Base-by-base conservation (phyloP, 2,888 invertebrate genomes). In the Thalpophila matura region DNA sequence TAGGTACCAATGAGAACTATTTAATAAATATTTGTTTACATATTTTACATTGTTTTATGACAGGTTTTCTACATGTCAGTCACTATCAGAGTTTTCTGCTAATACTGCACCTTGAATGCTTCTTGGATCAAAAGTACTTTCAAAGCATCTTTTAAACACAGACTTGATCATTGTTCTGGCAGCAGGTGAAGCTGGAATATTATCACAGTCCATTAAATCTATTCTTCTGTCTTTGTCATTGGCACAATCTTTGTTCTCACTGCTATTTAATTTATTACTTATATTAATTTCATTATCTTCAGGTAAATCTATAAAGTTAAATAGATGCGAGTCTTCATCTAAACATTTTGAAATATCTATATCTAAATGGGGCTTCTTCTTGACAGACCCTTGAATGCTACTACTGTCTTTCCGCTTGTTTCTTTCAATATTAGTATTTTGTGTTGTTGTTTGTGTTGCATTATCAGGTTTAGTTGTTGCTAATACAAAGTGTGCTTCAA, bases 401-500 rank as follows among this genome's bases (percentile, higher is more conserved):
- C 70, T 68, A 10, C 70, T 68, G 20, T 87, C 85, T 85, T 89
- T 89, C 75, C 92, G 75, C 82, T 89, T 89, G 68, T 71, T 84
- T 80, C 86, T 88, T 59, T 87, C 81, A 56, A 83, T 68, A 35
- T 92, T 91, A 3, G 92, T 95, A 54, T 94, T 89, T 76, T 91
- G 92, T 78, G 92, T 90, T 58, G 90, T 80, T 35, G 80, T 85
- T 84, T 87, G 91, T 24, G 90, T 88, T 47, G 91, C 87, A 85
- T 86, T 91, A 57, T 96, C 96, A 4, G 96, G 95, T 82, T 96
- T 96, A 38, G 97, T 90, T 1, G 98, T 98, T 6, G 98, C 98
- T 77, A 98, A 95, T 0, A 98, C 97, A 85, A 98, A 96, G 81
- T 97, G 96, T 16, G 97, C 97, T 91, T 98, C 97, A 89, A 98